Base-by-base conservation (phyloP, 2,888 invertebrate genomes). In the Thecocarcelia acutangulata region DNA sequence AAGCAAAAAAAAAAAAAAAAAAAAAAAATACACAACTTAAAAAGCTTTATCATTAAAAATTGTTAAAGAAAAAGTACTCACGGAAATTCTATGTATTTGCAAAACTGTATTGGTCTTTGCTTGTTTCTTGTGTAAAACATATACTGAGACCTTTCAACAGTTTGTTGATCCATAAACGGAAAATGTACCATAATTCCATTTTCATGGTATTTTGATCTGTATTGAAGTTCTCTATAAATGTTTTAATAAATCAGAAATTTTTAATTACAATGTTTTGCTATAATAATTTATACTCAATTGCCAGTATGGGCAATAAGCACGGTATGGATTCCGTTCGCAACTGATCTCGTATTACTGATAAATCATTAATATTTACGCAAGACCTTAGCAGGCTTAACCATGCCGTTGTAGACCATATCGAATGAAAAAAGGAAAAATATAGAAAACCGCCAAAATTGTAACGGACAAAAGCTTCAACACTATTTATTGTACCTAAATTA, bases 401-500 rank as follows among this genome's bases (percentile, higher is more conserved):
- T 28, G 68, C 68, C 0, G 73, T 72, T 24, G 8, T 3, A 33
- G 81, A 75, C 40, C 66, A 81, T 15, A 85, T 46, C 8, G 84
- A 42, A 37, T 73, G 24, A n/a, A 78, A n/a, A n/a, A n/a, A 19
- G 3, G 76, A 66, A 40, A 40, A 58, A 46, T 28, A 72, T 37
- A 54, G 56, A 44, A n/a, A 28, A 52, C 28, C 58, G 21, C 68
- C 80, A 56, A 83, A 70, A 79, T 72, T 84, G 59, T 56, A 74
- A 2, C 75, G 75, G 0, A 75, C 69, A 48, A 82, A 83, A 13
- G 85, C 80, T 4, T 85, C 84, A 5, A 85, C 76, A 66, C 48
- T 74, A 28, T 84, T 84, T 6, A 84, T 8, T n/a, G 84, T 84
- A 24, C 85, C 85, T 85, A 37, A 1, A 46, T 52, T 61, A 19